Conservation (phyloP, 1,140 invertebrate species). For the Nebria ingens region DNA sequence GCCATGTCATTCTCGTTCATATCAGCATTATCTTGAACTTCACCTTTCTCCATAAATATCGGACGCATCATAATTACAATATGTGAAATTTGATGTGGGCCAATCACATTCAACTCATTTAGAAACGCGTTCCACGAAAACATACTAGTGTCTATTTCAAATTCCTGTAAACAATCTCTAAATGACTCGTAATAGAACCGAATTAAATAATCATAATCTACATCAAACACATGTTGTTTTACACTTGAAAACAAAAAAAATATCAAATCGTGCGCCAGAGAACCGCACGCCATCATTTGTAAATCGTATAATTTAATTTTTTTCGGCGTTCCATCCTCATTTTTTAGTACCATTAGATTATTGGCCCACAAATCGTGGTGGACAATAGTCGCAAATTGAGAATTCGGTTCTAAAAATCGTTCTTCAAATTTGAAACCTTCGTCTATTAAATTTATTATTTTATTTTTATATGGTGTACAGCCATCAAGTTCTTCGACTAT, state of each 20-base stretch:
- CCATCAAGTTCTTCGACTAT: not conserved
- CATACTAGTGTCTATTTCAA: conserved; percentile 18
- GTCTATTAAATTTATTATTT: conserved; percentile 28
- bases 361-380: conserved; percentile 52
- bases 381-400: conserved; percentile 39
- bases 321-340: conserved; percentile 27
- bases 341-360: conserved; percentile 42
- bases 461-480: conserved; percentile 21
- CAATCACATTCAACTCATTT: conserved; percentile 18
- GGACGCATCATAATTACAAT: not conserved
- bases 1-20: not conserved
- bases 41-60: not conserved
- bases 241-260: conserved; percentile 45
- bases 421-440: conserved; percentile 10
- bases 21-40: not conserved
- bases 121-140: conserved; percentile 19
- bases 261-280: conserved; percentile 40
- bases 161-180: conserved; percentile 24
- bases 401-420: conserved; percentile 11
- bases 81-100: conserved; percentile 1
- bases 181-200: conserved; percentile 40
- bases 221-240: conserved; percentile 26
- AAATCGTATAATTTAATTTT: conserved; percentile 49
- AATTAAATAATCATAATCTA: conserved; percentile 35
- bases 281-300: conserved; percentile 41